phyloP scores from a whole-genome alignment of 1,140 invertebrate species.

The Aphelenchoides besseyi region DNA sequence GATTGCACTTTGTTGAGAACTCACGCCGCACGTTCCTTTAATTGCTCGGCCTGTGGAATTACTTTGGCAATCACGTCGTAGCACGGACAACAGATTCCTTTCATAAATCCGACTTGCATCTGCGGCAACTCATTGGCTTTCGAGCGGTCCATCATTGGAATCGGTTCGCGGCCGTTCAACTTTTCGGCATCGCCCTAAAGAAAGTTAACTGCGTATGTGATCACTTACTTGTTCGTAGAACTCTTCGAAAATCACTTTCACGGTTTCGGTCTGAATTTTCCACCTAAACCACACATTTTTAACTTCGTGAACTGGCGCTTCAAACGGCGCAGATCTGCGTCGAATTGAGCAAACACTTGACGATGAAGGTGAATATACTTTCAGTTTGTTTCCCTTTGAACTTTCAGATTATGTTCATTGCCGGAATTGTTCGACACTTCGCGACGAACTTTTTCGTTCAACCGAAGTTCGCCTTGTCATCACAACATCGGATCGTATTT shows the following conservation, averaged over 20 bases:
- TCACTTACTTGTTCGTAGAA: slow-evolving; percentile 74
- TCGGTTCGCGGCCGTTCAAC: slow-evolving; percentile 70
- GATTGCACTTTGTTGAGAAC: slow-evolving; percentile 27
- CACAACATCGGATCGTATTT: slow-evolving; percentile 95
- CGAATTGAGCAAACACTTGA: slow-evolving; percentile 91
- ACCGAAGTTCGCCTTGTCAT: slow-evolving; percentile 99
- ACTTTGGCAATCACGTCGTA: slow-evolving; percentile 72
- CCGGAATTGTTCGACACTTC: slow-evolving; percentile 92
- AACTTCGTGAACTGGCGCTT: slow-evolving; percentile 91
- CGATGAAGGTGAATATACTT: slow-evolving; percentile 70
- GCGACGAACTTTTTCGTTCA: slow-evolving; percentile 98
- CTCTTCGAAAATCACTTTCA: slow-evolving; percentile 79
- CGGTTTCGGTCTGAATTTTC: slow-evolving; percentile 77
- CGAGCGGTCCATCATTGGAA: slow-evolving; percentile 79
- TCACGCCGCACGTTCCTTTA: slow-evolving; percentile 71
- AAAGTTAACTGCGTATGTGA: slow-evolving; percentile 4
- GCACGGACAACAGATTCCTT: slow-evolving; percentile 76
- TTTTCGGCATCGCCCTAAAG: slow-evolving; percentile 73
- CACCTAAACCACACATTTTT: no score
- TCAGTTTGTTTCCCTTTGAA: not conserved
- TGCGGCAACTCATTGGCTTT: slow-evolving; percentile 72
- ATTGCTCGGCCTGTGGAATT: slow-evolving; percentile 72
- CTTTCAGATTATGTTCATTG: slow-evolving; percentile 87
- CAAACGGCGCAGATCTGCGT: slow-evolving; percentile 99
- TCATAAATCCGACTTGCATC: slow-evolving; percentile 41